Evolutionary conservation across 2,113 vertebrate genomes (phyloP), one percentile per base, ranked within the genome.

Genomic region (Natator depressus): DNA sequence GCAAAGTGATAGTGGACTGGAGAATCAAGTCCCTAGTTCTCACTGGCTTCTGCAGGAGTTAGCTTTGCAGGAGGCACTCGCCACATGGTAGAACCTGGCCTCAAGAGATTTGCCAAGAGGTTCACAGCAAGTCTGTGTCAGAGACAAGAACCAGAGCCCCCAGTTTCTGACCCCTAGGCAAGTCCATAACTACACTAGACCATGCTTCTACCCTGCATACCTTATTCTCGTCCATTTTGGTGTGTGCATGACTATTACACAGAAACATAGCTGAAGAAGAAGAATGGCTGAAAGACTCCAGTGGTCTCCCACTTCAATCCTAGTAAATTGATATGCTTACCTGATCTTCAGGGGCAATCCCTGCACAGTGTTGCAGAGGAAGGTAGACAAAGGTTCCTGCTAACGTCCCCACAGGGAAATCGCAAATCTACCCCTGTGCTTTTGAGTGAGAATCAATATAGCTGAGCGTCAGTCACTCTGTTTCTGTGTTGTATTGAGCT

Each of bases 401-500:
- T 24, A 22, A 20, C 3, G 5, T 13, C 65, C 8, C 62, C 91
- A 53, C 20, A 81, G 38, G n/a, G 7, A 3, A 29, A 62, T 10
- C n/a, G 11, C 31, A 38, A 6, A 6, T 83, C 27, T n/a, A 8
- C 78, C 59, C 50, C 49, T 0, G 1, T 1, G 2, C 57, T 9
- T 82, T 29, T 59, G 31, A 0, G 0, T 0, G 6, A 55, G 31
- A 22, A 10, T 80, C 29, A 2, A 0, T 8, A 31, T 25, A 16
- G 6, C 59, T 57, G 80, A 57, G n/a, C 17, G n/a, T 85, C 54
- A 8, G 25, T 81, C 4, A 3, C 8, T 35, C 29, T 11, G 24
- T 27, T 13, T 47, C 75, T 72, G n/a, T 22, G 19, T 72, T 72
- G 65, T 38, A 72, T 22, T 72, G 65, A 72, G 20, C 65, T 38